A percentile compares a stretch with the other conserved stretches of the same genome.
Conservation (phyloP, 2,888 invertebrate species). For the Melolontha melolontha region DNA sequence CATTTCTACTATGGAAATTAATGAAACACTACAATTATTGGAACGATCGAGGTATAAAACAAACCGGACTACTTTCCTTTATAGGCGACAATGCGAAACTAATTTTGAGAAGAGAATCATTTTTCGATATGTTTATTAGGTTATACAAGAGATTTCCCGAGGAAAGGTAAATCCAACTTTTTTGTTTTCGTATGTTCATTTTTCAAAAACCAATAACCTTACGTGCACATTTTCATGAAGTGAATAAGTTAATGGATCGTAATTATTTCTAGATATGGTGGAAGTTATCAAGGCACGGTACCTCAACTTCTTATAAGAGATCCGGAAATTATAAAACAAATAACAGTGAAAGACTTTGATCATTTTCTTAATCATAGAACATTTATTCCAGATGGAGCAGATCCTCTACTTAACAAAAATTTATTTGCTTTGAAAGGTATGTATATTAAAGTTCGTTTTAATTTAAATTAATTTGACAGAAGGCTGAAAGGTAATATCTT, state of each 20-base stretch:
- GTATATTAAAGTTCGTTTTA: not conserved
- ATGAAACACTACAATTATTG: slow-evolving; percentile 43
- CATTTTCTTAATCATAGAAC: slow-evolving; percentile 59
- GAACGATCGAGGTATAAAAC: slow-evolving; percentile 43
- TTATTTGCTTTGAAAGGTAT: slow-evolving; percentile 49
- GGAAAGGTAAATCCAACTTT: slow-evolving; percentile 38
- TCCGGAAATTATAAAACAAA: slow-evolving; percentile 59
- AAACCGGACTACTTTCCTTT: slow-evolving; percentile 40
- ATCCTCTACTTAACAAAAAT: slow-evolving; percentile 49
- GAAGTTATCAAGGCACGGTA: slow-evolving; percentile 49
- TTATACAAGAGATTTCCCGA: slow-evolving; percentile 40
- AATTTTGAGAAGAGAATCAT: slow-evolving; percentile 35
- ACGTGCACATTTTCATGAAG: no score
- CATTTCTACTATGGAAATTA: slow-evolving; percentile 16
- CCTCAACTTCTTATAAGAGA: slow-evolving; percentile 52
- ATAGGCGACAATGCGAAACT: slow-evolving; percentile 41
- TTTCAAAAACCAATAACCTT: no score
- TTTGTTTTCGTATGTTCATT: no score
- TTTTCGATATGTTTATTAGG: slow-evolving; percentile 18
- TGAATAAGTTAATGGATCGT: no score
- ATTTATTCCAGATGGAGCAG: slow-evolving; percentile 52
- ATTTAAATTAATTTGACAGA: no score
- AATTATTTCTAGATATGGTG: slow-evolving; percentile 53
- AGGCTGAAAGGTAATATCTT: no score
- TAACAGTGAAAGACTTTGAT: slow-evolving; percentile 62